A percentile compares a stretch with the other conserved stretches of the same genome.
Evolutionary conservation across 2,113 vertebrate genomes (phyloP).

Genomic region (Suricata suricatta): DNA sequence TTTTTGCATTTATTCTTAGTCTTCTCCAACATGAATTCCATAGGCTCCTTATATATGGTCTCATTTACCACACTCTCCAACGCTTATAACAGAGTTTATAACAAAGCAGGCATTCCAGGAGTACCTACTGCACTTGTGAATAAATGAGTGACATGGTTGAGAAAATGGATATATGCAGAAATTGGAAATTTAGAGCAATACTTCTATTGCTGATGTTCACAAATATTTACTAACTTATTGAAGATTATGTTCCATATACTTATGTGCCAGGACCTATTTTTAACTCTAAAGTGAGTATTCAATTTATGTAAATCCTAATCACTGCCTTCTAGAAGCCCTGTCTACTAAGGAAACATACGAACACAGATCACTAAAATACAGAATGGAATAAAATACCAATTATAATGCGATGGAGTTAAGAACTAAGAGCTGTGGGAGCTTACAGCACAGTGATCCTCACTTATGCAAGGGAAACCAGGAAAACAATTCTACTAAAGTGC

Average conservation of each 20-base stretch:
- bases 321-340: not conserved
- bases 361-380: not conserved
- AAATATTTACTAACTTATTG: not conserved
- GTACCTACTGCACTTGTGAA: not conserved
- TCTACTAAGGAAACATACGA: not conserved
- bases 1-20: not conserved
- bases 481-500: not conserved
- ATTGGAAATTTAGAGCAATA: not conserved
- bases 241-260: conserved; percentile 5
- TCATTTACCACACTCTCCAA: not conserved
- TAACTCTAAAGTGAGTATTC: not conserved
- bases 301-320: not conserved
- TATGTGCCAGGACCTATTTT: not conserved
- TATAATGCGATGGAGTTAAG: not conserved
- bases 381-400: not conserved
- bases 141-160: not conserved
- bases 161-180: not conserved
- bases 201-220: not conserved
- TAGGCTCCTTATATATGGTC: not conserved
- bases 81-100: not conserved
- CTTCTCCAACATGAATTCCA: not conserved
- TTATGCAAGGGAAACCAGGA: not conserved
- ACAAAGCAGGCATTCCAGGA: not conserved
- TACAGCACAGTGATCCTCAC: not conserved
- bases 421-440: not conserved